Evolutionary conservation across 2,888 invertebrate species (phyloP), one percentile per base, ranked within the genome.

Genomic region (Heliconius sara): DNA sequence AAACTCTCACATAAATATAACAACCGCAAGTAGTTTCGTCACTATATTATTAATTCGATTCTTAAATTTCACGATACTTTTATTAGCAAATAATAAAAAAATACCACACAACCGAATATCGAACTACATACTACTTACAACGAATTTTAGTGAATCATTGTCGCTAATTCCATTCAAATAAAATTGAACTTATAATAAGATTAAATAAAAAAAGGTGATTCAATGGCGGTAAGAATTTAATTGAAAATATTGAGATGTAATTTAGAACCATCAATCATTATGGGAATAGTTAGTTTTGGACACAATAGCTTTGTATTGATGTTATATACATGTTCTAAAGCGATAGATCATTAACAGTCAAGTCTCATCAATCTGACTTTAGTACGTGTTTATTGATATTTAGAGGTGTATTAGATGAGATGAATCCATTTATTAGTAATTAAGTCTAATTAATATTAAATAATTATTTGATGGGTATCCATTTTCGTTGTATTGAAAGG

Each of bases 331-430:
- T 34, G 60, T 60, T 73, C 7, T 34, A 60, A 39, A 73, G 73
- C 73, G 34, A 89, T 88, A 83, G 85, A 89, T 90, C 88, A 84
- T 80, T 70, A 75, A 76, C 79, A 39, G 80, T 82, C 83, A 52
- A 19, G 80, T 85, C 84, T 86, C 85, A 88, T 87, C 88, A 86
- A 81, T 81, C 80, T 79, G 83, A 82, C 82, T 85, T 75, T 85
- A 86, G 79, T 80, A 76, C 77, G 75, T 78, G 77, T 81, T 84
- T 81, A 87, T 84, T 83, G 81, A 81, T 77, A 77, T 83, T 82
- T 79, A 79, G 74, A 72, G 30, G 39, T 12, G 65, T 75, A 74
- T 79, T 78, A 78, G 76, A 73, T 39, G 22, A 63, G 12, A 27
- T 65, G 25, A 75, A 60, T 73, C 16, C 25, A 39, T 75, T 75